Conservation (phyloP, 2,888 invertebrate genomes). For the Melieria omissa region DNA sequence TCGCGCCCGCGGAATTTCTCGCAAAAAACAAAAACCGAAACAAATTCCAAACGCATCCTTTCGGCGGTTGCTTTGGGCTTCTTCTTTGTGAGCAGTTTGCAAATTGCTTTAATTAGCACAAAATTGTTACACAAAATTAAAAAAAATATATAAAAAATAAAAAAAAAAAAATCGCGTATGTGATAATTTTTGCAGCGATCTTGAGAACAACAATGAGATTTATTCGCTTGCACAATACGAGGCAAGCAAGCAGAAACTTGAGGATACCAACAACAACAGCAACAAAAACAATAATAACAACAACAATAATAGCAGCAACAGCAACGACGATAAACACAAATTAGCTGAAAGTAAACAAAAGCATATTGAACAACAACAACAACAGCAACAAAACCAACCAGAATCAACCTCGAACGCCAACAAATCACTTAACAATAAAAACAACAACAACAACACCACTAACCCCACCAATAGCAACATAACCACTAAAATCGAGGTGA, state of each 20-base stretch:
- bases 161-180: conserved; percentile 47
- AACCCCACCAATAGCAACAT: conserved; percentile 12
- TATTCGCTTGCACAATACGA: conserved; percentile 67
- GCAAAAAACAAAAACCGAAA: neutral
- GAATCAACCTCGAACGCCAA: conserved; percentile 16
- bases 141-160: conserved; percentile 12
- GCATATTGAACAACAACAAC: conserved; percentile 20
- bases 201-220: conserved; percentile 68
- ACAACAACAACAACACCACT: conserved; percentile 10
- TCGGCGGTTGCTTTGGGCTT: no score
- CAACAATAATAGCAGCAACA: conserved; percentile 40
- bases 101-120: no score
- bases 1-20: conserved; percentile 16
- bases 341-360: no score
- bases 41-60: no score
- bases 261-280: conserved; percentile 46
- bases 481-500: conserved; percentile 7
- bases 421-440: conserved; percentile 15
- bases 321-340: conserved; percentile 34
- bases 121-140: no score
- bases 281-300: conserved; percentile 41
- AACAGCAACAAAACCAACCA: conserved; percentile 31
- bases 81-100: neutral
- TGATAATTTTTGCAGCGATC: conserved; percentile 64
- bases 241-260: conserved; percentile 58